A percentile compares a stretch with the other conserved stretches of the same genome.
These are phyloP conservation scores for Abrostola tripartita DNA, from an alignment of 2,888 invertebrate species.

Conservation along the genomic window DNA sequence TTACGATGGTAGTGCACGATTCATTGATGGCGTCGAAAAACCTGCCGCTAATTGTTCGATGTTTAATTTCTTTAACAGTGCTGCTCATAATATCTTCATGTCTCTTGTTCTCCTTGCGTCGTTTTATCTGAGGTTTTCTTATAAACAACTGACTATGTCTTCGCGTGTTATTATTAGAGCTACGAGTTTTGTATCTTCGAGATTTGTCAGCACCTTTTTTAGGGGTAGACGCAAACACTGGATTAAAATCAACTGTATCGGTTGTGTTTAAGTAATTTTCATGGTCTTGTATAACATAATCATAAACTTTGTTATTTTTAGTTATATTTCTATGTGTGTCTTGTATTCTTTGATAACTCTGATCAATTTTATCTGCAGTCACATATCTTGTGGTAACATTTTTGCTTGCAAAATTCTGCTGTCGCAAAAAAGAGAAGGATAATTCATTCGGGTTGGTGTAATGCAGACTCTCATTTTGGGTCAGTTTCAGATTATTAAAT, in stretches of 20 bases:
- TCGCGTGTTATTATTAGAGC: conserved; percentile 7
- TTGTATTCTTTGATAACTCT: conserved; percentile 24
- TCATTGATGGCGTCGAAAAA: conserved; percentile 76
- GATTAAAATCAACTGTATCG: conserved; percentile 62
- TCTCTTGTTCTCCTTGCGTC: conserved; percentile 20
- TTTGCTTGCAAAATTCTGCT: conserved; percentile 19
- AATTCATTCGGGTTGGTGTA: conserved; percentile 40
- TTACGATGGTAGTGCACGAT: conserved; percentile 75
- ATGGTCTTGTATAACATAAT: conserved; percentile 8
- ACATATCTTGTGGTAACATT: not conserved
- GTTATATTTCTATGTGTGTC: conserved; percentile 4
- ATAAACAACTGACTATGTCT: conserved; percentile 16
- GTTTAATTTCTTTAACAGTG: conserved; percentile 54
- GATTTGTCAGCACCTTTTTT: conserved; percentile 49
- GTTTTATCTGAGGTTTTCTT: conserved; percentile 18
- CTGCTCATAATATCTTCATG: conserved; percentile 26
- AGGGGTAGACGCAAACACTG: conserved; percentile 72
- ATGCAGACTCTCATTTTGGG: not conserved
- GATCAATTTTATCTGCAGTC: conserved; percentile 6
- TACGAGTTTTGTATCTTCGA: conserved; percentile 14
- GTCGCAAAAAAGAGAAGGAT: conserved; percentile 61
- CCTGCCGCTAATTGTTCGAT: conserved; percentile 67
- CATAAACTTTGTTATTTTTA: conserved; percentile 4
- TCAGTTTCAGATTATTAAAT: not conserved
- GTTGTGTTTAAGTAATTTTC: conserved; percentile 13